Evolutionary conservation across 2,797 vertebrate species (phyloP).

Genomic region (Alosa sapidissima): DNA sequence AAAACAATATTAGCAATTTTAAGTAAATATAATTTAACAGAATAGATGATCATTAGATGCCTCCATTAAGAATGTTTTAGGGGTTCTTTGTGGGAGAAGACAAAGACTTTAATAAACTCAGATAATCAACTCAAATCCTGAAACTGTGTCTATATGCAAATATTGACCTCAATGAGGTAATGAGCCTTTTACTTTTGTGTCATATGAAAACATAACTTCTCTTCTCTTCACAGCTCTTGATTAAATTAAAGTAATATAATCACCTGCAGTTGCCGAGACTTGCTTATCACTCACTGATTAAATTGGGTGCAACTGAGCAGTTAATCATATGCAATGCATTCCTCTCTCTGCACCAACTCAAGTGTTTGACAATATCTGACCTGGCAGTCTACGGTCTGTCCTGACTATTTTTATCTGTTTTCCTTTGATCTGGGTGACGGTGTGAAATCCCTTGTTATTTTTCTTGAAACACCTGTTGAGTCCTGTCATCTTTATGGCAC

Average conservation of each 20-base stretch:
- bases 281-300: neutral
- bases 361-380: conserved; percentile 2
- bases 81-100: neutral
- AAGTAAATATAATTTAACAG: too few species aligned
- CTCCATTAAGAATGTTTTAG: neutral
- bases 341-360: neutral
- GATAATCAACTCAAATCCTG: neutral
- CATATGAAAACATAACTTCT: neutral
- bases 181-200: neutral
- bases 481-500: neutral
- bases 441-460: neutral
- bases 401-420: conserved; percentile 1
- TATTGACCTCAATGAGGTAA: neutral
- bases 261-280: neutral
- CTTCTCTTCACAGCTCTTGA: neutral
- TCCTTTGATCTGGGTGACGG: neutral
- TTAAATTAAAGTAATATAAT: neutral
- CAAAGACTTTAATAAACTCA: neutral
- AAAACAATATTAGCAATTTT: too few species aligned
- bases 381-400: neutral
- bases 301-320: neutral
- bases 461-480: neutral
- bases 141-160: neutral
- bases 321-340: neutral
- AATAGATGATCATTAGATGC: neutral